Conservation (phyloP, 2,888 invertebrate species). For the Plagodis dolabraria region DNA sequence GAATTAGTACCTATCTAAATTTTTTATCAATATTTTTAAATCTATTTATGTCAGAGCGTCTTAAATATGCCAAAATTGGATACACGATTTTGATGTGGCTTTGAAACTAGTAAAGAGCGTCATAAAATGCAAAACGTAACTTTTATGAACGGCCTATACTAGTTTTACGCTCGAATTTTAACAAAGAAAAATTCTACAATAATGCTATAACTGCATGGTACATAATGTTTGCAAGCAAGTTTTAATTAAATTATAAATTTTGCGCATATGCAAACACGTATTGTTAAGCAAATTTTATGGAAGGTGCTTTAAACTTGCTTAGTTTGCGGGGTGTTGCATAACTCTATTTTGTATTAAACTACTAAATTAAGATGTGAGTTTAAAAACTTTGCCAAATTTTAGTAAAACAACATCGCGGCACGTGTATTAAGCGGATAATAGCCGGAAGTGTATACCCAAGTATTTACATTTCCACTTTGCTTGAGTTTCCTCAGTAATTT, state of each 20-base stretch:
- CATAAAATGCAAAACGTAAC: too few relatives aligned
- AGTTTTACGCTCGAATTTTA: not conserved
- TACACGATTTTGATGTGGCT: too few relatives aligned
- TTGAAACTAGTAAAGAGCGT: too few relatives aligned
- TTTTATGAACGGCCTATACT: not conserved
- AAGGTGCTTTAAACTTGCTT: slow-evolving; percentile 52
- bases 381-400: slow-evolving; percentile 37
- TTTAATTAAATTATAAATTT: slow-evolving; percentile 45
- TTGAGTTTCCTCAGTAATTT: slow-evolving; percentile 11
- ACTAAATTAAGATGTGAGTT: slow-evolving; percentile 54
- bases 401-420: slow-evolving; percentile 6
- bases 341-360: slow-evolving; percentile 60
- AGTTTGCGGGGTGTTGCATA: slow-evolving; percentile 60
- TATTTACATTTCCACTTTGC: slow-evolving; percentile 18
- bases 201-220: slow-evolving; percentile 13
- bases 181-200: not conserved
- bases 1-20: too few relatives aligned
- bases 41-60: too few relatives aligned
- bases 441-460: slow-evolving; percentile 12
- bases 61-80: too few relatives aligned
- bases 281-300: slow-evolving; percentile 61
- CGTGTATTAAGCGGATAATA: slow-evolving; percentile 24
- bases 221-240: slow-evolving; percentile 9
- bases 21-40: too few relatives aligned
- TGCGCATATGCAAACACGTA: slow-evolving; percentile 50